Evolutionary conservation across 2,888 invertebrate species (phyloP).

Genomic region (Galerucella nymphaeae): DNA sequence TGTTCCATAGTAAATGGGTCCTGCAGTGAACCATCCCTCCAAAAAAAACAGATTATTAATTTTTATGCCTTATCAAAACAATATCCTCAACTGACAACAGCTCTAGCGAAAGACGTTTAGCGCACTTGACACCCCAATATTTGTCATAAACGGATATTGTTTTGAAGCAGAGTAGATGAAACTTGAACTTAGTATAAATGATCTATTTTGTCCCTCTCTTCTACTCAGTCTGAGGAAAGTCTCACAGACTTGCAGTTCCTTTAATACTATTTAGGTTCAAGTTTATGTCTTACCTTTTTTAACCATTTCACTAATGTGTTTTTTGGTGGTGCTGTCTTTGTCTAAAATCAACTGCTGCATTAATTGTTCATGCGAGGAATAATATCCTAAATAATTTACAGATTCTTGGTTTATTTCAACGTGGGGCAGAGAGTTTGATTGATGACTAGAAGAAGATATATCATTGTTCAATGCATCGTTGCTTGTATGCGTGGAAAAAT

Average conservation of each 20-base stretch:
- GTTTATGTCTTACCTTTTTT: conserved; percentile 65
- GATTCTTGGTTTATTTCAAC: conserved; percentile 69
- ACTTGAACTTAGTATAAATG: too few species aligned
- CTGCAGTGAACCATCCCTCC: conserved; percentile 74
- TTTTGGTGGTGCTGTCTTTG: conserved; percentile 69
- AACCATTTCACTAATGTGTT: conserved; percentile 72
- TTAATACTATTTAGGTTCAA: too few species aligned
- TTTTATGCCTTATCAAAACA: not conserved
- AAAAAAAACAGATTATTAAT: conserved; percentile 31
- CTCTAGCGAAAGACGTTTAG: too few species aligned
- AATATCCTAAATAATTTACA: conserved; percentile 77
- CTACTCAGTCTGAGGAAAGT: too few species aligned
- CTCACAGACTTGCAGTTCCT: too few species aligned
- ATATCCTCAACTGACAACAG: too few species aligned
- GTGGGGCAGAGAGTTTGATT: conserved; percentile 47
- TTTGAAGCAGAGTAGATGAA: too few species aligned
- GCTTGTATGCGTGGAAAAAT: conserved; percentile 44
- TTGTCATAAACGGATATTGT: too few species aligned
- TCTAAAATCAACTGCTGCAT: conserved; percentile 73
- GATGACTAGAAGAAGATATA: conserved; percentile 37
- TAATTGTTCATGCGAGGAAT: conserved; percentile 74
- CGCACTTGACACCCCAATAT: too few species aligned
- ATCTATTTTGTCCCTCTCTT: too few species aligned
- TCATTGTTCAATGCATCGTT: conserved; percentile 44
- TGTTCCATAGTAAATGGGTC: conserved; percentile 78